Evolutionary conservation across 2,113 vertebrate genomes (phyloP).

Genomic region (Bos indicus): DNA sequence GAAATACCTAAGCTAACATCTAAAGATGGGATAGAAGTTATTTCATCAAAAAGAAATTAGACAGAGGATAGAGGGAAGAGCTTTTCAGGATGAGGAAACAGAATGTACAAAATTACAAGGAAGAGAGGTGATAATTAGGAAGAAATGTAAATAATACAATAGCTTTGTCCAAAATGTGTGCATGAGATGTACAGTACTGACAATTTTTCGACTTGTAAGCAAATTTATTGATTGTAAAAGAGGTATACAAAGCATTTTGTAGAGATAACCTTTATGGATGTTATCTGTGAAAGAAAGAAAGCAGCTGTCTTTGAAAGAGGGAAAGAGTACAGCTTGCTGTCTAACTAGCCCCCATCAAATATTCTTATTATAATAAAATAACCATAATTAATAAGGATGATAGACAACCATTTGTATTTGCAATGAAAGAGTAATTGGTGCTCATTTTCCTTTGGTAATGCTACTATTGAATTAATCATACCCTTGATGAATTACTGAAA

Average conservation of each 20-base stretch:
- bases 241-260: not conserved
- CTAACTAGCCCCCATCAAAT: constrained; percentile 32
- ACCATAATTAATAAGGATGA: constrained; percentile 71
- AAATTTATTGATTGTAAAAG: constrained; percentile 14
- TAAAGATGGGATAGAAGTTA: not conserved
- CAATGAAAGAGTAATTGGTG: constrained; percentile 61
- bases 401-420: constrained; percentile 62
- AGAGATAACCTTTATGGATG: not conserved
- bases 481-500: constrained; percentile 44
- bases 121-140: not conserved
- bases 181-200: not conserved
- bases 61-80: not conserved
- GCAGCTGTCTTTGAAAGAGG: constrained; percentile 31
- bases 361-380: constrained; percentile 63
- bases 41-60: not conserved
- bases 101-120: not conserved
- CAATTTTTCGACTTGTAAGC: not conserved
- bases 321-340: not conserved
- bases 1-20: not conserved
- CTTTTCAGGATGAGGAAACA: not conserved
- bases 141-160: not conserved
- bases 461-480: constrained; percentile 51
- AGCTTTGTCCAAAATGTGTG: not conserved
- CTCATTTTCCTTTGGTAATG: constrained; percentile 54
- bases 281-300: not conserved